Base-by-base conservation (phyloP, 2,797 vertebrate species). In the Siniperca undulata region DNA sequence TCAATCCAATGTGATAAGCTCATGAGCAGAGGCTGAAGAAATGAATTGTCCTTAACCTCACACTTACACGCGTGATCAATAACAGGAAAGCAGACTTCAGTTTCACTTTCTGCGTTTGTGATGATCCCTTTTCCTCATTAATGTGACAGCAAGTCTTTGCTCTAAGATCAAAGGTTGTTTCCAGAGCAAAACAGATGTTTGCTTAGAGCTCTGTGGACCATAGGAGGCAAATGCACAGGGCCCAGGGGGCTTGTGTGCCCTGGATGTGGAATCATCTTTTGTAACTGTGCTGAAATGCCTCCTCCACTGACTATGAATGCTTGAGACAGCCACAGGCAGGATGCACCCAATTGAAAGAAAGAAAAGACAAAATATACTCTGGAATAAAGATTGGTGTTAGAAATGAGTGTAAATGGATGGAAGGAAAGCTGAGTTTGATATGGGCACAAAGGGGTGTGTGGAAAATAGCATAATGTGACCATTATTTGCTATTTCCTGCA, bases 161-260 rank as follows among this genome's bases (percentile, higher is more conserved):
- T 77, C 48, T 62, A 68, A 87, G 89, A 92, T 94, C 91, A 92
- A 87, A 91, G 88, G 88, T 91, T 89, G 80, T 86, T 91, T 90
- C 86, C 69, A 46, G 90, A 91, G 82, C 60, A 75, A 90, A 94
- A 92, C 92, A 91, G 92, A 94, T 94, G 94, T 93, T 88, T 87
- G 86, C 89, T 90, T 36, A 59, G 80, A 85, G 89, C 72, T 88
- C 83, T 68, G 80, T 76, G 88, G 89, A 85, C 89, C 87, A 74
- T 30, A 74, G 84, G 83, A 86, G 84, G 84, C 76, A 36, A 86
- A 80, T 61, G 61, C 82, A 46, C 22, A 42, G 64, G 81, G 82
- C 89, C 87, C 85, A 58, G 74, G 77, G 79, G 89, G 87, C 70
- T 76, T 27, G 48, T 78, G 82, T 91, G 89, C 82, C 89, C 93